Base-by-base conservation (phyloP, 1,140 invertebrate species). In the Conus betulinus region DNA sequence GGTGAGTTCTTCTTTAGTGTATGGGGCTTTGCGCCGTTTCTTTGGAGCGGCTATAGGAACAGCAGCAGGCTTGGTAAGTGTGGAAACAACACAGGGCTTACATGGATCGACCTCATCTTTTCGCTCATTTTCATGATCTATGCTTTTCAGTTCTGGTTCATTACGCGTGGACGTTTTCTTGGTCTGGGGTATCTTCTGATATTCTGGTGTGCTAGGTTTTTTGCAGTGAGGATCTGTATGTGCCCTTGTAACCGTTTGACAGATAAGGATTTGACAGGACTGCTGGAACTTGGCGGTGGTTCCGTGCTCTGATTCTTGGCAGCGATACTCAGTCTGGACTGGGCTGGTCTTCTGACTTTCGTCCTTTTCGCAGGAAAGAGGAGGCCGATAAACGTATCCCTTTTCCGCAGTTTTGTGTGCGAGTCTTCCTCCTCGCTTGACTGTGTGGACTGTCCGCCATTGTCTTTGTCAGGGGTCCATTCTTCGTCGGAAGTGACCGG, bases 1-100 rank as follows among this genome's bases (percentile, higher is more conserved):
- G 13, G 87, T 86, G 10, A 88, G 85, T n/a, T 90, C 89, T 20
- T 88, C 85, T 63, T 90, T 83, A 4, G 84, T 84, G 74, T 88
- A 90, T 2, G 85, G n/a, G 27, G 78, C 81, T 78, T 67, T 84
- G 13, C 85, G 87, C 15, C 89, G 87, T n/a, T 74, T 71, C 13
- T 39, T 57, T 60, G 74, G 53, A 23, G 3, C n/a, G 53, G 51
- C 55, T 11, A 11, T 15, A 3, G 8, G 23, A 27, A 13, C 8
- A 1, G 15, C 55, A 13, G 82, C 82, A n/a, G 53, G n/a, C 51
- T 57, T 7, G 67, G 0, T 71, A 0, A 20, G 15, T 23, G 6
- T 71, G 67, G 23, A 71, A n/a, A 25, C 52, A 25, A 20, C 52
- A 15, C 53, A 11, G 6, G 51, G n/a, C 20, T 39, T 53, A 25